Conservation (phyloP, 1,140 invertebrate genomes). For the Calliphora vicina region DNA sequence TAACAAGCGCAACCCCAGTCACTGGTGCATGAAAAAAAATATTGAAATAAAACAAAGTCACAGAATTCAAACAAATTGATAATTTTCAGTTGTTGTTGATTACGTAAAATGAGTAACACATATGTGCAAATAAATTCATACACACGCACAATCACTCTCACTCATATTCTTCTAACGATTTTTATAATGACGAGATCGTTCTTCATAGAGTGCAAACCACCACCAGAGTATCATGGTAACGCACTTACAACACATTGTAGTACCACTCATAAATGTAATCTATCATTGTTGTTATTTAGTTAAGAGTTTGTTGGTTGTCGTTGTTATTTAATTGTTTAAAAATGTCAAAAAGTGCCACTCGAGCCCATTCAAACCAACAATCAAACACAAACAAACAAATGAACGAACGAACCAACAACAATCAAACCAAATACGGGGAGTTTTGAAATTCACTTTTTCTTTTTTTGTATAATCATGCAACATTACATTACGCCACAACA, state of each 20-base stretch:
- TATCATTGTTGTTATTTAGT: background rate
- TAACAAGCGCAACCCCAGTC: background rate
- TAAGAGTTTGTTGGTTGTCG: background rate
- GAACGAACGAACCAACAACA: background rate
- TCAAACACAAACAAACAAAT: background rate
- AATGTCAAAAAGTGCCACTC: background rate
- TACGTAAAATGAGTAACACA: slow-evolving; percentile 9
- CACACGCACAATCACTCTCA: background rate
- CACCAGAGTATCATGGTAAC: background rate
- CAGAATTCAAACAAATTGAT: background rate
- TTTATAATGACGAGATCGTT: background rate
- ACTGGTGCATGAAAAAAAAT: background rate
- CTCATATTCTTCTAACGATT: no score
- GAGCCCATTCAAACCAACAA: background rate
- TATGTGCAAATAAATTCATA: background rate
- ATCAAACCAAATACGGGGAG: background rate
- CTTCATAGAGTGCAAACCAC: background rate
- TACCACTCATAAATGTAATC: background rate
- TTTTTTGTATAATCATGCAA: background rate
- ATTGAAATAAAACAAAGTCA: background rate
- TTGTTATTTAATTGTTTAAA: background rate
- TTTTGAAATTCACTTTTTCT: background rate
- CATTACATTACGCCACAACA: background rate
- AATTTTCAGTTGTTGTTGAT: background rate
- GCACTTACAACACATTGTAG: background rate